Evolutionary conservation across 2,113 vertebrate genomes (phyloP).

Genomic region (Thymallus thymallus): DNA sequence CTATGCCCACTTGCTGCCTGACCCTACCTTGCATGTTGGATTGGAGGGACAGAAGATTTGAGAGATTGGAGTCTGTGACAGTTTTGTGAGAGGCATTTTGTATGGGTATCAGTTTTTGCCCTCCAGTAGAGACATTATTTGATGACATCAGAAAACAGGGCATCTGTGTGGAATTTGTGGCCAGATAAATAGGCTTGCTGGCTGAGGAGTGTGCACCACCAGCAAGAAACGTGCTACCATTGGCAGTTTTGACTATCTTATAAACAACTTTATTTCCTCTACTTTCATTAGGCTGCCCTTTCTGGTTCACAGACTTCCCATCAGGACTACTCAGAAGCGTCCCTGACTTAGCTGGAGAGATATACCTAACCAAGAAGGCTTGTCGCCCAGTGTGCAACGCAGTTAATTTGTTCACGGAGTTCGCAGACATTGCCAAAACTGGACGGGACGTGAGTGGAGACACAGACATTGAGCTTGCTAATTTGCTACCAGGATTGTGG

Average conservation of each 20-base stretch:
- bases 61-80: slow-evolving; percentile 36
- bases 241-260: slow-evolving; percentile 68
- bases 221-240: slow-evolving; percentile 57
- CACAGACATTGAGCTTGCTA: slow-evolving; percentile 51
- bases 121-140: slow-evolving; percentile 54
- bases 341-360: slow-evolving; percentile 71
- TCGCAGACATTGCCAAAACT: slow-evolving; percentile 69
- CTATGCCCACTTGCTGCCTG: slow-evolving; percentile 31
- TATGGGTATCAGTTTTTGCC: slow-evolving; percentile 55
- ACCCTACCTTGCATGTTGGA: slow-evolving; percentile 42
- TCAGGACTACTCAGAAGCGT: slow-evolving; percentile 62
- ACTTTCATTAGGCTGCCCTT: slow-evolving; percentile 52
- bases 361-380: slow-evolving; percentile 74
- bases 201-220: slow-evolving; percentile 49
- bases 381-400: slow-evolving; percentile 68
- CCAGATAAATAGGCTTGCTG: slow-evolving; percentile 68
- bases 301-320: slow-evolving; percentile 45
- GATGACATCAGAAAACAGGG: slow-evolving; percentile 72
- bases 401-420: slow-evolving; percentile 57
- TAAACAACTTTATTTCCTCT: slow-evolving; percentile 71
- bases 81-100: slow-evolving; percentile 52
- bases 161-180: slow-evolving; percentile 66
- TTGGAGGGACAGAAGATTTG: slow-evolving; percentile 35
- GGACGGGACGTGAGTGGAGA: slow-evolving; percentile 48
- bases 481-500: slow-evolving; percentile 42